A percentile compares a stretch with the other conserved stretches of the same genome.
phyloP scores from a whole-genome alignment of 2,888 invertebrate genomes.

The Protula sp. region DNA sequence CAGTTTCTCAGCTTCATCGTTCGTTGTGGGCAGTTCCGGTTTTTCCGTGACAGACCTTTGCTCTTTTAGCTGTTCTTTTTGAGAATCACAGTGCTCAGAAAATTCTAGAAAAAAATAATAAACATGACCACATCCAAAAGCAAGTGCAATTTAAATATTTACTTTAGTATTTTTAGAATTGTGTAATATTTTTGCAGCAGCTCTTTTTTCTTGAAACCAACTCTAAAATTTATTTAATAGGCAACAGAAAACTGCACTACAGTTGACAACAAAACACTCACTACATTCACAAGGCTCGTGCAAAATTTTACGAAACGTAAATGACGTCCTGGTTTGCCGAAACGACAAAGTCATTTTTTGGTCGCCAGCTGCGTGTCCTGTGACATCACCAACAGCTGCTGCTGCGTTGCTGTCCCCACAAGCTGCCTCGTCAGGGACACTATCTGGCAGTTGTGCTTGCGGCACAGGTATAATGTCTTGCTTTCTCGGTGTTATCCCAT shows the following conservation, averaged over 20 bases:
- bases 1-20: slow-evolving; percentile 19
- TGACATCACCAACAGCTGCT: slow-evolving; percentile 2
- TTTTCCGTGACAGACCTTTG: background rate
- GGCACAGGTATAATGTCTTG: slow-evolving; percentile 65
- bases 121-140: background rate
- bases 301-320: slow-evolving; percentile 71
- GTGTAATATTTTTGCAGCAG: too few relatives aligned
- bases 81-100: slow-evolving; percentile 65
- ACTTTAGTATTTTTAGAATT: too few relatives aligned
- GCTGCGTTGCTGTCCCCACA: background rate
- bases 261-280: slow-evolving; percentile 27
- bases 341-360: slow-evolving; percentile 54
- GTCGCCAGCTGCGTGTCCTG: background rate
- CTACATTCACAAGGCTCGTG: slow-evolving; percentile 34
- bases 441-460: background rate
- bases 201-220: too few relatives aligned
- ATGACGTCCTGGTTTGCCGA: slow-evolving; percentile 64
- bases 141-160: too few relatives aligned
- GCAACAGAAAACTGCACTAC: background rate
- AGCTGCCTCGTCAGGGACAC: background rate
- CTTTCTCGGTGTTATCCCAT: slow-evolving; percentile 71
- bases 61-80: slow-evolving; percentile 11
- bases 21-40: slow-evolving; percentile 29
- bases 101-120: slow-evolving; percentile 16
- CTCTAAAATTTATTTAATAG: background rate